Evolutionary conservation across 1,140 invertebrate genomes (phyloP), one percentile per base, ranked within the genome.

Genomic region (Adoxophyes honmai): DNA sequence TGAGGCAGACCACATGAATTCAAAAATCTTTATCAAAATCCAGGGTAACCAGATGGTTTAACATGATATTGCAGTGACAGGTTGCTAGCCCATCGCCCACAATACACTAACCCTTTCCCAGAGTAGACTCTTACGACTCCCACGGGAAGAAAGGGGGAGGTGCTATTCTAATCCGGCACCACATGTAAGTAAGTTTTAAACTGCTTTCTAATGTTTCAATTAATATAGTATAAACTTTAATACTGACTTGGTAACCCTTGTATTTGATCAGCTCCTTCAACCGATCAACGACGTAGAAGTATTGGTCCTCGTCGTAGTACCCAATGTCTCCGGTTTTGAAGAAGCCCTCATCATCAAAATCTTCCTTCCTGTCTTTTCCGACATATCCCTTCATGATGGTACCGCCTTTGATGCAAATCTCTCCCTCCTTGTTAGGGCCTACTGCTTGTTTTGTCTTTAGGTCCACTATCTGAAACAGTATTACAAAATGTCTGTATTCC

Each of bases 221-320:
- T n/a, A n/a, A n/a, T n/a, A n/a, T n/a, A n/a, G n/a, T n/a, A n/a
- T n/a, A n/a, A n/a, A n/a, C n/a, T n/a, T n/a, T n/a, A n/a, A n/a
- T 28, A 60, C 64, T 76, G 58, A 93, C 93, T 89, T 96, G 95
- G 68, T 91, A 92, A 15, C 91, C 93, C 83, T 95, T 95, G 69
- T 93, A 94, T 74, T 96, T 96, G 51, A 96, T 96, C 1, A 96
- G 81, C 72, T 96, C 95, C 76, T 96, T 96, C 2, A 95, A 69
- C 36, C 95, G 86, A 70, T 95, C 95, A 2, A 94, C 92, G 60
- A 96, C 91, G 56, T 90, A 94, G 64, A 95, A 91, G 55, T 90
- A 91, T 0, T 90, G 90, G 2, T 94, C 90, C n/a, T 92, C 81
- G 69, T 96, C 94, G 66, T 92, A 93, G 68, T 93, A 95, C 0